These are phyloP conservation scores for Physeter macrocephalus DNA, from an alignment of 2,113 vertebrate genomes.

Conservation along the genomic window DNA sequence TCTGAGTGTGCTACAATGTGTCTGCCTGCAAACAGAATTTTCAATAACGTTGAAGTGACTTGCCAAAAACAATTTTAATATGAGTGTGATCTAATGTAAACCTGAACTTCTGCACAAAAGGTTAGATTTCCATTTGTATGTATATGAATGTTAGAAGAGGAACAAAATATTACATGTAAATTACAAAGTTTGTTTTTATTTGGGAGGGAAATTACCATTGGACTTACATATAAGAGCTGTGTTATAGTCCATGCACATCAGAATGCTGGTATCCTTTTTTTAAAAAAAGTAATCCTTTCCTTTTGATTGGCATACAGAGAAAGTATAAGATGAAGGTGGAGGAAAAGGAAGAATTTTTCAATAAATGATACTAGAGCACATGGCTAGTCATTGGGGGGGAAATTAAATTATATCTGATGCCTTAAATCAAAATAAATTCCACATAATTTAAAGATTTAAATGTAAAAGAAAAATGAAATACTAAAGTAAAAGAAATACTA, in stretches of 20 bases:
- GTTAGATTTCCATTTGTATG: not conserved
- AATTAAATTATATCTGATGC: not conserved
- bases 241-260: not conserved
- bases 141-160: not conserved
- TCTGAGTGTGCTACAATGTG: not conserved
- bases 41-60: constrained; percentile 14
- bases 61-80: constrained; percentile 2
- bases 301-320: not conserved
- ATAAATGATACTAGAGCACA: not conserved
- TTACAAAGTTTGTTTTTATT: not conserved
- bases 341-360: not conserved
- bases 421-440: not conserved
- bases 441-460: not conserved
- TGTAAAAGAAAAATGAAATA: not conserved
- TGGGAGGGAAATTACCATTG: not conserved
- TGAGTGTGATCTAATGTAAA: not conserved
- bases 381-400: not conserved
- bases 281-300: not conserved
- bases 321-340: not conserved
- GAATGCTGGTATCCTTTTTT: not conserved
- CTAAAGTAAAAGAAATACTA: not conserved
- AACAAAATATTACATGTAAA: not conserved
- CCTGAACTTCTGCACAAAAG: not conserved
- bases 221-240: not conserved
- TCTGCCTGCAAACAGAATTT: not conserved